Evolutionary conservation across 2,888 invertebrate species (phyloP), one percentile per base, ranked within the genome.

Genomic region (Steromphala cineraria): DNA sequence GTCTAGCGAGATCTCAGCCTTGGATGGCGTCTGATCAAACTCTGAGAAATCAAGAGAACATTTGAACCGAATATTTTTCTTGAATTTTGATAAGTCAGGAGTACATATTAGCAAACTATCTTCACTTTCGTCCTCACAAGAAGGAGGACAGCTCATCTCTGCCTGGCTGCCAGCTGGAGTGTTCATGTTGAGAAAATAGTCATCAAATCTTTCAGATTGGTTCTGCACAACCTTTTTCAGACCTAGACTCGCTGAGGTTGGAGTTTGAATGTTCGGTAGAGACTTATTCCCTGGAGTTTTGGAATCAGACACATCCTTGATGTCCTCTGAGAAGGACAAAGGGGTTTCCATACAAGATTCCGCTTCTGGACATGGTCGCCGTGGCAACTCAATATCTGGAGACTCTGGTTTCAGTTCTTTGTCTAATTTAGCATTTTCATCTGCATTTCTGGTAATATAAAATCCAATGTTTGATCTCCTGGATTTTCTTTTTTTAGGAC

Each of bases 31-130:
- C 36, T 36, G 71, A 8, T 71, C 71, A 40, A 71, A 10, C 19
- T 71, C 71, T n/a, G 71, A 71, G 31, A 71, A 40, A 19, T 71
- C 71, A 28, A 71, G 31, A 71, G 71, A 71, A 36, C 71, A 71
- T 36, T 36, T 71, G 71, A 71, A 71, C 10, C 71, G 71, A 36
- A 71, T 71, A 19, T 71, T 71, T 40, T 71, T 71, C 31, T 71
- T 40, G n/a, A 71, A 71, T 36, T 40, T 31, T 2, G 71, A 28
- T 2, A 71, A 36, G 40, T 71, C 71, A 8, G 71, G 71, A 2
- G 71, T 71, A 40, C 71, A 28, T 3, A 71, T 71, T 17, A 71
- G 40, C 40, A 71, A 71, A 71, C 71, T 71, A 19, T 71, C 71
- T 19, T 71, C 71, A 36, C 36, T 71, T 10, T 71, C 71, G 7